Evolutionary conservation across 2,888 invertebrate species (phyloP).

Genomic region (Aphidoletes aphidimyza): DNA sequence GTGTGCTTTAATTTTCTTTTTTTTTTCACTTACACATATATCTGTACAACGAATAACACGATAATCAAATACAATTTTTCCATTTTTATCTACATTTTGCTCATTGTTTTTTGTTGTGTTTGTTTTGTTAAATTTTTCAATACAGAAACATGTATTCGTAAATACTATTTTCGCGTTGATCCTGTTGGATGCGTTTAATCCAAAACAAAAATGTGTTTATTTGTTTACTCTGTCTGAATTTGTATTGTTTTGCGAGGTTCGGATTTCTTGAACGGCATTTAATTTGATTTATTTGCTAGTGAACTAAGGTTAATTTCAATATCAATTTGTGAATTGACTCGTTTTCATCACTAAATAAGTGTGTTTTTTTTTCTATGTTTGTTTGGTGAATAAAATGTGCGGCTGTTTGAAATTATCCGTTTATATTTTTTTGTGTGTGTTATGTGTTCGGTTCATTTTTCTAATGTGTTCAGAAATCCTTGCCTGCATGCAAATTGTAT

Average conservation of each 20-base stretch:
- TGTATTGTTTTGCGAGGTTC: slow-evolving; percentile 43
- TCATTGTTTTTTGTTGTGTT: neutral
- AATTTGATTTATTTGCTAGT: neutral
- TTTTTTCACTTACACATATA: neutral
- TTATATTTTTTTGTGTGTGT: too few species aligned
- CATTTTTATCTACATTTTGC: slow-evolving; percentile 36
- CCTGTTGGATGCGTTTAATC: neutral
- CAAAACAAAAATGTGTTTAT: too few species aligned
- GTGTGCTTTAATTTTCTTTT: neutral
- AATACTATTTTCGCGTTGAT: neutral
- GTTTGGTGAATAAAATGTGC: neutral
- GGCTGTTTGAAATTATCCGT: slow-evolving; percentile 11
- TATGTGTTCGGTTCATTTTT: too few species aligned
- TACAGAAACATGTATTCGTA: slow-evolving; percentile 19
- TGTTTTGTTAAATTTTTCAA: too few species aligned
- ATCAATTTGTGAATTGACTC: slow-evolving; percentile 9
- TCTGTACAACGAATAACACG: slow-evolving; percentile 38
- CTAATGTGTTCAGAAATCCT: slow-evolving; percentile 27
- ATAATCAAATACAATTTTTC: slow-evolving; percentile 14
- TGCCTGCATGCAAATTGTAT: slow-evolving; percentile 17
- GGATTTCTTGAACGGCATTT: slow-evolving; percentile 48
- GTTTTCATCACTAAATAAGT: neutral
- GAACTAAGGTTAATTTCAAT: neutral
- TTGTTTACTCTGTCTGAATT: neutral
- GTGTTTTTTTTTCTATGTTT: neutral